Evolutionary conservation across 2,797 vertebrate species (phyloP), one percentile per base, ranked within the genome.

Genomic region (Gambusia yucatana): DNA sequence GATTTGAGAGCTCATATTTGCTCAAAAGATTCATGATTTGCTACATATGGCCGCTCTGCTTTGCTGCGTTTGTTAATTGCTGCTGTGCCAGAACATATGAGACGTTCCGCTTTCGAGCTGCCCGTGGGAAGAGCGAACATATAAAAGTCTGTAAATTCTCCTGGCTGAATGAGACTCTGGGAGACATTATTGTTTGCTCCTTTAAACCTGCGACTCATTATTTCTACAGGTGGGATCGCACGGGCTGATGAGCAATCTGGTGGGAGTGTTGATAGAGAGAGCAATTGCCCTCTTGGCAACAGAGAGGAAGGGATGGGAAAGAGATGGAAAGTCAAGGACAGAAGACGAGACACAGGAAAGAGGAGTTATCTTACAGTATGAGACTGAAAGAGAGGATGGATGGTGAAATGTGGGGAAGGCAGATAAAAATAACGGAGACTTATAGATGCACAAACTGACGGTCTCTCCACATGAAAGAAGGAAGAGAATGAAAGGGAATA

Each of bases 401-500:
- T 74, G 74, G 79, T 59, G 75, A 83, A 87, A 76, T 86, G 83
- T 80, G 82, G 61, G 48, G 72, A 83, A 88, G 86, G 75, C 80
- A 82, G 82, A 88, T 80, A 83, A 89, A 92, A 83, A 90, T 91
- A 91, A 93, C 80, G 82, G 84, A 86, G 82, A 90, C 89, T 92
- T 88, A 85, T 80, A 91, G 87, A 93, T 91, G 89, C 89, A 90
- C 80, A 91, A 94, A 90, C 87, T 92, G 93, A 93, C 91, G 92
- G 90, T 71, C 82, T 82, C 88, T 83, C 90, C 88, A 93, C 90
- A 93, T 93, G 88, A 93, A 94, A 94, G 93, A 91, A 71, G 76
- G 80, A 82, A 89, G 82, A 76, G 80, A 92, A 94, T 93, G 89
- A 93, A 94, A 93, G 91, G 82, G 92, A 93, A 95, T 94, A 88